Evolutionary conservation across 2,113 vertebrate genomes (phyloP).

Genomic region (Hoplias malabaricus): DNA sequence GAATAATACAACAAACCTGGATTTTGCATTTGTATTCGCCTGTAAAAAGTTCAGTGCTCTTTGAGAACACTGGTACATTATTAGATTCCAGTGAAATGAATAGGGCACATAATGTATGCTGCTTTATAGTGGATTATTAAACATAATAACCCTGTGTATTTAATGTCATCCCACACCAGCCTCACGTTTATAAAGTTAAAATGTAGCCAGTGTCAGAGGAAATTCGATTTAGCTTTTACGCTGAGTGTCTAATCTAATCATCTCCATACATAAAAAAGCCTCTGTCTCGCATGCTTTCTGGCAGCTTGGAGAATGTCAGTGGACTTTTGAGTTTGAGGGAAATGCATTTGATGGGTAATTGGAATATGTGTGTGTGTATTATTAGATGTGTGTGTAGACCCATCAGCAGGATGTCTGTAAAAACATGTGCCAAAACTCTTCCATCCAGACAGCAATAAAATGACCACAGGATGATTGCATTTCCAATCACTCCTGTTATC

Average conservation of each 20-base stretch:
- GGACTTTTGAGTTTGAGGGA: neutral
- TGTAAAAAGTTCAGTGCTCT: neutral
- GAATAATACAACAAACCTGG: neutral
- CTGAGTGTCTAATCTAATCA: neutral
- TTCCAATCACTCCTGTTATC: no score
- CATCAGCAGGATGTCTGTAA: neutral
- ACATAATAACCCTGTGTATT: neutral
- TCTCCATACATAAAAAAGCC: slow-evolving; percentile 5
- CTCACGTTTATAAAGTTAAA: neutral
- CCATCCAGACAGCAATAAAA: no score
- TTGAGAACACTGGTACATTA: neutral
- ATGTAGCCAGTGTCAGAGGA: neutral
- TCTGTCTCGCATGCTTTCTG: slow-evolving; percentile 7
- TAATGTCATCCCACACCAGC: neutral
- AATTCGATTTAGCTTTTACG: slow-evolving; percentile 12
- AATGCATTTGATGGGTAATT: neutral
- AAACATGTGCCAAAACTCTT: no score
- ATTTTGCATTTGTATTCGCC: neutral
- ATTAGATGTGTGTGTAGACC: neutral
- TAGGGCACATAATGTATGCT: neutral
- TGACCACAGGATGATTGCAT: no score
- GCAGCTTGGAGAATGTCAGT: neutral
- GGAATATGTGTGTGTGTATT: neutral
- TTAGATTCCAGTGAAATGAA: neutral
- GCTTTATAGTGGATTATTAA: neutral